Conservation (phyloP, 2,888 invertebrate species). For the Tortrix viridana region DNA sequence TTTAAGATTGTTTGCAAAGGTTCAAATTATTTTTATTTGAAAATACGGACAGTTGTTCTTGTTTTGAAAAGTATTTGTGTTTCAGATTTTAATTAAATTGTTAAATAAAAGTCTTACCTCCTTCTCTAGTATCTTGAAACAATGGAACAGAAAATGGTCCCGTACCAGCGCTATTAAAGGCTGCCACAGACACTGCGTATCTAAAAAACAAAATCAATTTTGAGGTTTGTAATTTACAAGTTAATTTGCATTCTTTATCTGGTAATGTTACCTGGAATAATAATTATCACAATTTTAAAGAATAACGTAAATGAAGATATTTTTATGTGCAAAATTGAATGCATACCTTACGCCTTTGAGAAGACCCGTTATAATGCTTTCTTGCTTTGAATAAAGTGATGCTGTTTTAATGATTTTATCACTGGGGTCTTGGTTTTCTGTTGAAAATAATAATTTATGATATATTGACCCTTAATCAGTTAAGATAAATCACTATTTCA, state of each 20-base stretch:
- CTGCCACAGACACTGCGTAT: constrained; percentile 92
- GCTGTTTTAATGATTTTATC: constrained; percentile 75
- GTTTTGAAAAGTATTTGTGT: not conserved
- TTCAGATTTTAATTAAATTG: not conserved
- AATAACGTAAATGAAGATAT: no score
- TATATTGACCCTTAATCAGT: not conserved
- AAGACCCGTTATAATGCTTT: constrained; percentile 75
- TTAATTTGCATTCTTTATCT: no score
- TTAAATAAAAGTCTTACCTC: constrained; percentile 81
- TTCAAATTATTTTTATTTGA: no score
- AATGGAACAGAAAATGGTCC: constrained; percentile 91
- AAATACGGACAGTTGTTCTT: no score
- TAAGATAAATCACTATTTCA: no score
- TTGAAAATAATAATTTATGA: constrained; percentile 34
- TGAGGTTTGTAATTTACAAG: not conserved
- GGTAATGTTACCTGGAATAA: no score
- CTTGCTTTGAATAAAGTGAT: constrained; percentile 76
- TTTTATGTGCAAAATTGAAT: not conserved
- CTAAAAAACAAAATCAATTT: constrained; percentile 61
- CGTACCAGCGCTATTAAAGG: constrained; percentile 92
- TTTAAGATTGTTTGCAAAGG: no score
- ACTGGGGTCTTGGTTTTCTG: constrained; percentile 71
- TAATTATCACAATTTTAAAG: not conserved
- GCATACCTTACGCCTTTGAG: constrained; percentile 82
- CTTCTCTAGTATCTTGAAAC: constrained; percentile 93